Evolutionary conservation across 2,888 invertebrate species (phyloP).

Genomic region (Zeuzera pyrina): DNA sequence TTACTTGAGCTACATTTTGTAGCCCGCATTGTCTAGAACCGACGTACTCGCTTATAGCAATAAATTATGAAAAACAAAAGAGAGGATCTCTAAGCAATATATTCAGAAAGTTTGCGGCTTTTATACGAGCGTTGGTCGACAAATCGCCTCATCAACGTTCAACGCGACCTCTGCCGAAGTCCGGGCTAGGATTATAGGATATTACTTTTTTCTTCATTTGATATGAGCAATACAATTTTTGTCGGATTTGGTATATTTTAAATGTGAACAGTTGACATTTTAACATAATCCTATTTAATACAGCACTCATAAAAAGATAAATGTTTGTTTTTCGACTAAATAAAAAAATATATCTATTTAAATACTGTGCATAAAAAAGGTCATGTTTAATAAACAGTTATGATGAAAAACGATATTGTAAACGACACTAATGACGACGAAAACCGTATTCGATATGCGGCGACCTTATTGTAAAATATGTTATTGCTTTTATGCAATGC

Average conservation of each 20-base stretch:
- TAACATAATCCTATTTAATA: constrained; percentile 1
- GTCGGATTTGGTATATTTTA: constrained; percentile 8
- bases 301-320: no score
- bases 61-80: constrained; percentile 49
- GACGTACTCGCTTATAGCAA: constrained; percentile 24
- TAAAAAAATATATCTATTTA: no score
- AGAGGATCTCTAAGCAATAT: constrained; percentile 30
- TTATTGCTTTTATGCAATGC: constrained; percentile 46
- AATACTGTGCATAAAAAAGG: no score
- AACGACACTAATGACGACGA: no score
- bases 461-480: no score
- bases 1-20: constrained; percentile 27
- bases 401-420: no score
- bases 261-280: background rate
- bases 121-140: constrained; percentile 30
- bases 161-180: constrained; percentile 13
- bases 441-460: no score
- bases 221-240: constrained; percentile 17
- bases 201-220: no score
- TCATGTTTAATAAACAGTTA: no score
- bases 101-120: constrained; percentile 48
- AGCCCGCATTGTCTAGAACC: constrained; percentile 29
- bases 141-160: constrained; percentile 37
- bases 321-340: no score
- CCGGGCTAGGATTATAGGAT: no score